These are phyloP conservation scores for Pelodytes ibericus DNA, from an alignment of 2,797 vertebrate genomes.

Conservation along the genomic window DNA sequence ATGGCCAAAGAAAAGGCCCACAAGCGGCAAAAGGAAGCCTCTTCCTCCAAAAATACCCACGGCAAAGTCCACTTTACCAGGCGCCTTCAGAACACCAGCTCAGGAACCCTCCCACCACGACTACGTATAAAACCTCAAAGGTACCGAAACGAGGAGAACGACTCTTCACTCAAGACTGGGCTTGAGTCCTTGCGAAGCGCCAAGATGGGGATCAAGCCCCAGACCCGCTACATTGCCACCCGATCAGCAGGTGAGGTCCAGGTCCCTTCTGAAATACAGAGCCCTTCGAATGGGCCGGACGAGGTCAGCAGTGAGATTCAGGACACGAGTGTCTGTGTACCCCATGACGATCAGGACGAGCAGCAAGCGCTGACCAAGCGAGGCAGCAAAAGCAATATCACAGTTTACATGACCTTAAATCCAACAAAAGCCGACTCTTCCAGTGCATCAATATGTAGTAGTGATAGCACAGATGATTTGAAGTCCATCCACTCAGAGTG, in stretches of 20 bases:
- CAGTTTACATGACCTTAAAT: constrained; percentile 87
- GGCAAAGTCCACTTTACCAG: constrained; percentile 94
- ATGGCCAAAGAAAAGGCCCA: constrained; percentile 86
- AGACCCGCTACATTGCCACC: constrained; percentile 78
- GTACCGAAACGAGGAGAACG: constrained; percentile 93
- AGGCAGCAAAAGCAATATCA: constrained; percentile 83
- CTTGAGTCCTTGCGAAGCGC: constrained; percentile 83
- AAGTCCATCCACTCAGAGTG: constrained; percentile 89
- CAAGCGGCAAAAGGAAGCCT: constrained; percentile 80
- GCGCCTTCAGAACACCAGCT: constrained; percentile 87
- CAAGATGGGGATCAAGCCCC: constrained; percentile 80
- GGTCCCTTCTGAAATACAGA: constrained; percentile 79
- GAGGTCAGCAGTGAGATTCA: constrained; percentile 78
- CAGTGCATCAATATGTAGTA: constrained; percentile 85
- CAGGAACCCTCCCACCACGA: constrained; percentile 83
- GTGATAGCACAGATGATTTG: constrained; percentile 87
- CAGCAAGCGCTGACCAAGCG: constrained; percentile 77
- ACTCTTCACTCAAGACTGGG: constrained; percentile 84
- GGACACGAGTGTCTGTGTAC: constrained; percentile 75
- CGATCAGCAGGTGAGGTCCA: constrained; percentile 80
- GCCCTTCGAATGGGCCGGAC: constrained; percentile 77
- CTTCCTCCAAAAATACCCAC: constrained; percentile 81
- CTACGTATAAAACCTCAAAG: constrained; percentile 95
- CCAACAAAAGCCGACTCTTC: constrained; percentile 85
- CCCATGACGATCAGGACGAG: constrained; percentile 76